Percentiles rank a stretch among this genome's conserved stretches.
Conservation (phyloP, 2,797 vertebrate genomes). For the Pelochelys cantorii region DNA sequence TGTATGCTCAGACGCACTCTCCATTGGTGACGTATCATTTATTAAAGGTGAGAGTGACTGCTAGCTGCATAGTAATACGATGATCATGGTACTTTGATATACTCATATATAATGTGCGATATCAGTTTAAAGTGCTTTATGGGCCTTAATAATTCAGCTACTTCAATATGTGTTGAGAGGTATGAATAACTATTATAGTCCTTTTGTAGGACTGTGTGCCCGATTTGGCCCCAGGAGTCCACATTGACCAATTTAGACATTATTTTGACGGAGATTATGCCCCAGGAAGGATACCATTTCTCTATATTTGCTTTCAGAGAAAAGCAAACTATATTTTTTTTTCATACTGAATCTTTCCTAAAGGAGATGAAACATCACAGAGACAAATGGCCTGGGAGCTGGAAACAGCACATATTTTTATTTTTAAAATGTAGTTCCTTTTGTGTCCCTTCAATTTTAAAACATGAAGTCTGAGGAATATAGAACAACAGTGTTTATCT, state of each 20-base stretch:
- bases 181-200: slow-evolving; percentile 20
- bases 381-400: slow-evolving; percentile 7
- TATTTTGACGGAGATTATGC: not conserved
- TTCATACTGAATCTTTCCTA: not conserved
- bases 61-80: not conserved
- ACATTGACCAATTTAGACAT: not conserved
- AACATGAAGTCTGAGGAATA: slow-evolving; percentile 38
- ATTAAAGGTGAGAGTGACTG: not conserved
- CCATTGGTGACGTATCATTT: not conserved
- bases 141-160: not conserved
- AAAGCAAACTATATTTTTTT: not conserved
- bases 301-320: not conserved
- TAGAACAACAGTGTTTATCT: slow-evolving; percentile 44
- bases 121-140: not conserved
- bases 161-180: too few species aligned
- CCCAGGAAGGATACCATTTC: not conserved
- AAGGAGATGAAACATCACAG: slow-evolving; percentile 1
- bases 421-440: slow-evolving; percentile 39
- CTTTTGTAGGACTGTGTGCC: not conserved
- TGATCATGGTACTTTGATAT: not conserved
- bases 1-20: not conserved
- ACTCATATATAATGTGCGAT: not conserved
- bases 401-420: slow-evolving; percentile 28
- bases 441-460: slow-evolving; percentile 32
- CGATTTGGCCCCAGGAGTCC: not conserved